Evolutionary conservation across 2,888 invertebrate genomes (phyloP).

Genomic region (Ceraclea dissimilis): DNA sequence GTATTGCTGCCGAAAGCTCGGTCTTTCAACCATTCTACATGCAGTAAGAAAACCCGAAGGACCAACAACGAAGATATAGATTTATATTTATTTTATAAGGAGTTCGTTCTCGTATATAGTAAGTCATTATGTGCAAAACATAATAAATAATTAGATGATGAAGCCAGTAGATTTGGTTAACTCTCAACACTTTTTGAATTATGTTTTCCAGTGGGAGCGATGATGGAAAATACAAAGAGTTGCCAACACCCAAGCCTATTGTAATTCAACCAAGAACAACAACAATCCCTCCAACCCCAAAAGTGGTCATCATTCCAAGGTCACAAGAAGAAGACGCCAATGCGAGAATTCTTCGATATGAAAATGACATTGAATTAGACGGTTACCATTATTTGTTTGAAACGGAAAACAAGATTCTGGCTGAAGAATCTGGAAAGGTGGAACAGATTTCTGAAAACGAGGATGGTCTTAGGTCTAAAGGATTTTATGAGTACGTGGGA

Average conservation of each 20-base stretch:
- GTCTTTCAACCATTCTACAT: no score
- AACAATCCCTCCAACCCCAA: constrained; percentile 26
- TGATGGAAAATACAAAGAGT: not conserved
- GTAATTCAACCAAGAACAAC: not conserved
- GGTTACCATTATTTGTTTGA: constrained; percentile 55
- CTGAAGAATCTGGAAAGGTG: constrained; percentile 54
- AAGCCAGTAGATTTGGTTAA: no score
- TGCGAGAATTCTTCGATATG: constrained; percentile 46
- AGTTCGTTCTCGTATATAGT: no score
- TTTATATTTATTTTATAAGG: no score
- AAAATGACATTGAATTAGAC: constrained; percentile 43
- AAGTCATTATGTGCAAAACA: no score
- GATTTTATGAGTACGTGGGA: constrained; percentile 61
- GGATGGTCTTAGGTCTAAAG: constrained; percentile 54
- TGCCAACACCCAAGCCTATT: not conserved
- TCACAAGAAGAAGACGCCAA: constrained; percentile 7
- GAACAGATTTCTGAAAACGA: constrained; percentile 44
- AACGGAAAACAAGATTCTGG: constrained; percentile 59
- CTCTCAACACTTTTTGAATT: no score
- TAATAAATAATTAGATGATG: no score
- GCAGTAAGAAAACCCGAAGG: no score
- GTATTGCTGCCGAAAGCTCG: no score
- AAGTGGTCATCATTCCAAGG: not conserved
- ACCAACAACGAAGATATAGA: no score
- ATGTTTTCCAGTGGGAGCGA: not conserved